Conservation (phyloP, 2,113 vertebrate species). For the Pycnonotus jocosus region DNA sequence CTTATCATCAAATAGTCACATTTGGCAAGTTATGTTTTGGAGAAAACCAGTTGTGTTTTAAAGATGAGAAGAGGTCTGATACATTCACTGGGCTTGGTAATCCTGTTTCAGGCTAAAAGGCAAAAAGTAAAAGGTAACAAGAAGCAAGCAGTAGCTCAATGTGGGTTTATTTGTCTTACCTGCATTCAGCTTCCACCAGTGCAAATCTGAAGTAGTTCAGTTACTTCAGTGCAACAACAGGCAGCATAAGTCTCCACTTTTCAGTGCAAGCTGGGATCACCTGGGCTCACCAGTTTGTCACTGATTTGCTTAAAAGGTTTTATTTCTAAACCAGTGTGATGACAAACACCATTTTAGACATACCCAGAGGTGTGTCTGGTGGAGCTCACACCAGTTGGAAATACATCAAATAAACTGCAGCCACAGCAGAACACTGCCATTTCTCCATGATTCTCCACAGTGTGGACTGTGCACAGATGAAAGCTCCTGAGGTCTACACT, state of each 20-base stretch:
- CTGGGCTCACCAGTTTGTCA: neutral
- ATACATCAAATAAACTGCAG: neutral
- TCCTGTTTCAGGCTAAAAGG: neutral
- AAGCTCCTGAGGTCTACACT: neutral
- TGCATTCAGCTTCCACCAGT: neutral
- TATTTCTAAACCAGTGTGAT: neutral
- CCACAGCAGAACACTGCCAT: neutral
- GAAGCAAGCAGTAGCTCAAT: neutral
- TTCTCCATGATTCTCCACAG: neutral
- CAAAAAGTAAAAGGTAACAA: neutral
- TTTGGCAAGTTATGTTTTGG: neutral
- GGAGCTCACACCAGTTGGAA: neutral
- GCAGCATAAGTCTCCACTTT: neutral
- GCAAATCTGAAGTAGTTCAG: neutral
- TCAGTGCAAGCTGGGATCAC: neutral
- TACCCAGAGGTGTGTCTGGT: neutral
- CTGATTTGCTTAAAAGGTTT: neutral
- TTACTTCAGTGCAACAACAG: neutral
- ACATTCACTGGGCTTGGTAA: neutral
- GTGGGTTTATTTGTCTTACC: neutral
- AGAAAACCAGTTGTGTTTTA: neutral
- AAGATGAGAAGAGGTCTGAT: neutral
- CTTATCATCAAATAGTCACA: neutral
- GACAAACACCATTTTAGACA: neutral
- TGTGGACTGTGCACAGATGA: fast-evolving